Evolutionary conservation across 2,113 vertebrate species (phyloP), one percentile per base, ranked within the genome.

Genomic region (Lutjanus erythropterus): DNA sequence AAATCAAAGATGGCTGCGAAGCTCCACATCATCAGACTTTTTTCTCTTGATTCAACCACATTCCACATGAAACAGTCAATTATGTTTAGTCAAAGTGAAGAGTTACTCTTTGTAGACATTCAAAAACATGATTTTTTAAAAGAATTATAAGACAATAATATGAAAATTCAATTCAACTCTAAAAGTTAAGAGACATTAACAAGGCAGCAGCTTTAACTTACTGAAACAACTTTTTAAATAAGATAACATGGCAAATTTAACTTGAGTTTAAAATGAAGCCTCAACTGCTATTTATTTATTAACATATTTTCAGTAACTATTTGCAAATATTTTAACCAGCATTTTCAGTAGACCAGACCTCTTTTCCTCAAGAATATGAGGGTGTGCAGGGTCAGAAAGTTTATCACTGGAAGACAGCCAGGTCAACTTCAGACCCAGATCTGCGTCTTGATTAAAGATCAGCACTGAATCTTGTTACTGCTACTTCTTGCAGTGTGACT

Each of bases 11-110:
- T 91, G 89, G 91, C 91, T 80, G 78, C 86, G 31, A 85, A 86
- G 89, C 86, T 92, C 92, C 93, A 92, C 91, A 92, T 92, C 89
- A 93, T 88, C 93, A 89, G 47, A 49, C 42, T 72, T 75, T 82
- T 75, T 71, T 53, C 50, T 39, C 37, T 52, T 47, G 5, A 52
- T 50, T 49, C 66, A 47, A 29, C 39, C 55, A 73, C 66, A 42
- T 77, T 71, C 35, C 67, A 86, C 49, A 59, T 27, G 23, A 85
- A 70, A 70, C 65, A 66, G 58, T 5, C 46, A 67, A 29, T 52
- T 47, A 69, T 69, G 23, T n/a, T 41, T 25, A 19, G n/a, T 39
- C 21, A 19, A 14, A 42, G 33, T 3, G 33, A 44, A 29, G 18
- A 41, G 18, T 2, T 49, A 21, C 41, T 42, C 39, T 53, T 16